These are phyloP conservation scores for Xyrauchen texanus DNA, from an alignment of 2,113 vertebrate species.

Conservation along the genomic window DNA sequence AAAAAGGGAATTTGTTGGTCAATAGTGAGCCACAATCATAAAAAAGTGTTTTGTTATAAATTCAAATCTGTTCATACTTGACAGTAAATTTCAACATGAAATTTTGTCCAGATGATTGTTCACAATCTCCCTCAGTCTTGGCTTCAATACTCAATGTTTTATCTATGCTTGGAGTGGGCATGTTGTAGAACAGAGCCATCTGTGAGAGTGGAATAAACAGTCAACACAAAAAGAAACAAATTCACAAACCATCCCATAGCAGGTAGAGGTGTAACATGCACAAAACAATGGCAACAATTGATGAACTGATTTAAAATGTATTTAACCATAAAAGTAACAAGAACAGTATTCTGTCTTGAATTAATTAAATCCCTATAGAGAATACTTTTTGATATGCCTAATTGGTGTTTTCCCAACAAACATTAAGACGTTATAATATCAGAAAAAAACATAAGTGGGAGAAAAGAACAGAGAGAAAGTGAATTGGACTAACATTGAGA, in stretches of 20 bases:
- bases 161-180: slow-evolving; percentile 49
- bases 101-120: slow-evolving; percentile 14
- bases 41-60: not conserved
- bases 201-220: slow-evolving; percentile 29
- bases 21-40: not conserved
- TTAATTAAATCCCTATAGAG: too few relatives aligned
- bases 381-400: too few relatives aligned
- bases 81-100: not conserved
- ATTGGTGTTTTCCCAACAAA: too few relatives aligned
- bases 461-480: not conserved
- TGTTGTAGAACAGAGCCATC: slow-evolving; percentile 64
- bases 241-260: too few relatives aligned
- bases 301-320: not conserved
- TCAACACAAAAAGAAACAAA: too few relatives aligned
- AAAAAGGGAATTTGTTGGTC: not conserved
- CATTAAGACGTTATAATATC: too few relatives aligned
- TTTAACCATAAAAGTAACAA: not conserved
- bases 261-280: not conserved
- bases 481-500: not conserved
- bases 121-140: slow-evolving; percentile 27
- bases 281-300: not conserved
- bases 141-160: slow-evolving; percentile 45
- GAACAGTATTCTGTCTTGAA: too few relatives aligned
- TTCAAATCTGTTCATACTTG: slow-evolving; percentile 1
- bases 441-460: not conserved